phyloP scores from a whole-genome alignment of 2,113 vertebrate species.

The Ophiodon elongatus region DNA sequence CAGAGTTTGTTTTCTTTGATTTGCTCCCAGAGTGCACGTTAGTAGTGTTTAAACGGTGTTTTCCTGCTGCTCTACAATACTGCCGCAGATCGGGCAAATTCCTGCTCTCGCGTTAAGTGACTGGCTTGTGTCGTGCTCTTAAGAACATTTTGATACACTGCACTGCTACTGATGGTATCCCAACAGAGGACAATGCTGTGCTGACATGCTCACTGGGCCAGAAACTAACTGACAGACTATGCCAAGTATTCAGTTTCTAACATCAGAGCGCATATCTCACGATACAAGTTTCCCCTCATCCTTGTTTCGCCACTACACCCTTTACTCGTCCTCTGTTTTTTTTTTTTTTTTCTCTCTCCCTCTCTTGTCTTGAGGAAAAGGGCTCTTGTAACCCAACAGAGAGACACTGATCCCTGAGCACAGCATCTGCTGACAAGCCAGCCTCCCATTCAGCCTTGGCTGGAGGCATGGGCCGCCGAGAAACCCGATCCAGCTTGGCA shows the following conservation, averaged over 20 bases:
- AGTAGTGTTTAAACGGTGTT: conserved; percentile 9
- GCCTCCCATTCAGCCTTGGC: conserved; percentile 85
- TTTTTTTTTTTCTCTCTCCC: background rate
- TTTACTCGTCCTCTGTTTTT: conserved; percentile 68
- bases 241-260: conserved; percentile 79
- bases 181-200: conserved; percentile 69
- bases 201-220: conserved; percentile 79
- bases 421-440: conserved; percentile 89
- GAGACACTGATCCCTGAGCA: conserved; percentile 83
- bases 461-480: conserved; percentile 74
- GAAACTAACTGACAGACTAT: conserved; percentile 78
- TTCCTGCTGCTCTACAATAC: conserved; percentile 27
- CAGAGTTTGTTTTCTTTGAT: conserved; percentile 42
- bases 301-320: conserved; percentile 71
- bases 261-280: conserved; percentile 78
- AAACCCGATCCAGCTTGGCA: conserved; percentile 86
- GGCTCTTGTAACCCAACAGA: conserved; percentile 80
- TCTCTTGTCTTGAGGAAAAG: conserved; percentile 80
- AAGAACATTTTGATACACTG: conserved; percentile 70
- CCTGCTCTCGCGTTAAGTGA: conserved; percentile 43
- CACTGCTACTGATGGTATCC: conserved; percentile 68
- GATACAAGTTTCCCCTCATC: conserved; percentile 75
- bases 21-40: conserved; percentile 6
- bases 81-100: conserved; percentile 27
- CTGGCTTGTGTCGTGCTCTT: conserved; percentile 59